Evolutionary conservation across 2,888 invertebrate genomes (phyloP), one percentile per base, ranked within the genome.

Genomic region (Diploptera punctata): DNA sequence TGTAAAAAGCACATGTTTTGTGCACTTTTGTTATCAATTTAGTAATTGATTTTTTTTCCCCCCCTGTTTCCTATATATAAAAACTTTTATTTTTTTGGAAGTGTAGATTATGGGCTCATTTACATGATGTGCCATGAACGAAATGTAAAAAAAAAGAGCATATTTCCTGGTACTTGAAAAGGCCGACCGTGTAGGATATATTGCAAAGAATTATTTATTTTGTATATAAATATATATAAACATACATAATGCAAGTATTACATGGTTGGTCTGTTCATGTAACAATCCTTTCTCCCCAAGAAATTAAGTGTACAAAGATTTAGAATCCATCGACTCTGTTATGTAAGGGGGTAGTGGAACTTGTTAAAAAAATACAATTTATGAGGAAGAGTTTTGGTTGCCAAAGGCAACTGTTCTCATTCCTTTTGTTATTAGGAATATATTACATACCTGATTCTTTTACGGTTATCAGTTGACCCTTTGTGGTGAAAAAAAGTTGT

Each of bases 341-440:
- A 21, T 52, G 70, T 61, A 61, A 52, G 54, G 33, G 67, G 67
- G 60, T 47, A 47, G 61, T 73, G 73, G 57, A 68, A 69, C 61
- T 72, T 75, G 73, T 73, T 74, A 49, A 71, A 68, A n/a, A n/a
- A 70, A 70, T 67, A 70, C 74, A 72, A 68, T 74, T 68, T 75
- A 75, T 75, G 60, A 73, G 68, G 73, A 69, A 52, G 47, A 70
- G 72, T 47, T 60, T 21, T 47, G 10, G 71, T 74, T 61, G 29
- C 74, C 72, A 43, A 61, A 69, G 73, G 73, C 44, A 29, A 60
- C 71, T 70, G 54, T 72, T 18, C 61, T 62, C 52, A 74, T 72
- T 75, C 73, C 75, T 73, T 68, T 73, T 73, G 75, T 75, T 75
- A 73, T 67, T 72, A 73, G 71, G 65, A 74, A 68, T 65, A 75